Base-by-base conservation (phyloP, 2,113 vertebrate genomes). In the Aplodontia rufa region DNA sequence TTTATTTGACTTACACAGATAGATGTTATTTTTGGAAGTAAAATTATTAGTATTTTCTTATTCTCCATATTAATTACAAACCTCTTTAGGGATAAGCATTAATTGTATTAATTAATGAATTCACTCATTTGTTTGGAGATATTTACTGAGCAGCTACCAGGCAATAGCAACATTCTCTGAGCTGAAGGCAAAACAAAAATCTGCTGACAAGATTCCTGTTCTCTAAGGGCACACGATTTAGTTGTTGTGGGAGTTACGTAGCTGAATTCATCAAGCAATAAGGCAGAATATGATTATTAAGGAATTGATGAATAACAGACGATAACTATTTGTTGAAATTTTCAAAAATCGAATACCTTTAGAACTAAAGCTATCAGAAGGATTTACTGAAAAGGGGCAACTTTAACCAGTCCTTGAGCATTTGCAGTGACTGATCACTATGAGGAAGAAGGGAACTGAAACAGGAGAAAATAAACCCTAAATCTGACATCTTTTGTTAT, bases 31-130 rank as follows among this genome's bases (percentile, higher is more conserved):
- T 94, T 72, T 95, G 20, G 45, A 45, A 69, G 24, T 86, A 68
- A 85, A 92, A 69, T 40, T n/a, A 1, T 88, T 83, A 80, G 11
- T 35, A 90, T 72, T 85, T 87, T 71, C 42, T 17, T 60, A 49
- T 84, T 22, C 40, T 87, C 14, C 22, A 87, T 94, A 80, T 83
- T 86, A 76, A 90, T 66, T 81, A 58, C 26, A 93, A 88, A 47
- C 32, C 45, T 90, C 53, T 87, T 95, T 71, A 75, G 16, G 53
- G 72, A 37, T 92, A 88, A 93, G 47, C 47, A 88, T 69, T 87
- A 82, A 94, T 37, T 81, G 12, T 37, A 55, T 64, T 91, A 90
- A 81, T 96, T 80, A 82, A 81, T 90, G 72, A 92, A 84, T 80
- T 60, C 28, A 53, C 32, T 47, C 22, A 14, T 84, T 87, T 55